These are phyloP conservation scores for Bubo blakistoni DNA, from an alignment of 2,113 vertebrate genomes.

Conservation along the genomic window DNA sequence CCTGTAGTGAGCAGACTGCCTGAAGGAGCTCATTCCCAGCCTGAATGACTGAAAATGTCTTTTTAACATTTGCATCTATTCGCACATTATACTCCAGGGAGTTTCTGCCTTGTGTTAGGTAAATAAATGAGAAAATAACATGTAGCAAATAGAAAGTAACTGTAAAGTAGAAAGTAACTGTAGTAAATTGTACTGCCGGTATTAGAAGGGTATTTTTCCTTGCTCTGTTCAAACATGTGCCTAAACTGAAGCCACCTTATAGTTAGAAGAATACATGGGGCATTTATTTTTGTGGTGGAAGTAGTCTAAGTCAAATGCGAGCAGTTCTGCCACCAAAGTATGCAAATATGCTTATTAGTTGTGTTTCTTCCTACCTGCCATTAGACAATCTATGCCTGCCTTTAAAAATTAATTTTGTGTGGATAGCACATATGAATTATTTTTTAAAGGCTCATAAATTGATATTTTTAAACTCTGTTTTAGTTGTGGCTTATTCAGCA, in stretches of 20 bases:
- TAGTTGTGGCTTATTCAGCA: not conserved
- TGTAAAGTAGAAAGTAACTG: not conserved
- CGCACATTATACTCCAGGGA: not conserved
- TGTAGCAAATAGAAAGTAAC: not conserved
- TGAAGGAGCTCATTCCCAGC: not conserved
- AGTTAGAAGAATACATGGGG: not conserved
- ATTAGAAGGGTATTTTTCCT: not conserved
- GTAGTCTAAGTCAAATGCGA: not conserved
- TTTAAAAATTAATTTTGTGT: not conserved
- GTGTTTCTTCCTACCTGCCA: not conserved
- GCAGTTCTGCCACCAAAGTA: not conserved
- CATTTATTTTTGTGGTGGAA: not conserved
- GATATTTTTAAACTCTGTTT: not conserved
- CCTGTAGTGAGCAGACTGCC: not conserved
- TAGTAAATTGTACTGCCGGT: not conserved
- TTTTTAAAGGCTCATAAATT: not conserved
- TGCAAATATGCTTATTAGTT: not conserved
- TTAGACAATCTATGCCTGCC: not conserved
- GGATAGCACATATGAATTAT: fast-evolving
- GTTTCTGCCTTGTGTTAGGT: not conserved
- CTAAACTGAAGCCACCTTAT: not conserved
- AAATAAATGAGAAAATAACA: not conserved
- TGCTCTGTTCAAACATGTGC: not conserved
- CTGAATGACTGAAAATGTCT: not conserved
- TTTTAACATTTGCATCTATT: not conserved